phyloP scores from a whole-genome alignment of 2,113 vertebrate genomes.

The Dipodomys ordii region DNA sequence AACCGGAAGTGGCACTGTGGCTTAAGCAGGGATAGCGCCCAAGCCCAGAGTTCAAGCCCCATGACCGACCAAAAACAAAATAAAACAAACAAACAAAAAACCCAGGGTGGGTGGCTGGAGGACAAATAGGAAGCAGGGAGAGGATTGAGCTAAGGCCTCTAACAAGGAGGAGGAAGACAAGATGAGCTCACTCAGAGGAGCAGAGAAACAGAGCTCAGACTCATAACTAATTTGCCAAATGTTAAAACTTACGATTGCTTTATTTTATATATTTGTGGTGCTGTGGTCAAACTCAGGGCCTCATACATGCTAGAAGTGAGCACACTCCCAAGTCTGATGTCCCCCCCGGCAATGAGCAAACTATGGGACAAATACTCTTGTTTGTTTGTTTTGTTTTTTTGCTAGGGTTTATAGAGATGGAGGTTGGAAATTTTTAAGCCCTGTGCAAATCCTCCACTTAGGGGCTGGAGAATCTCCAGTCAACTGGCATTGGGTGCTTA shows the following conservation, averaged over 20 bases:
- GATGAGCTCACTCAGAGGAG: background rate
- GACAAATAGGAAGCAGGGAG: background rate
- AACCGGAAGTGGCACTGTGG: too few species aligned
- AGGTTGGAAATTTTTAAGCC: constrained; percentile 20
- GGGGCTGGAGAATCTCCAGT: background rate
- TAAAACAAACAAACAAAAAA: background rate
- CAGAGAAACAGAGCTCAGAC: background rate
- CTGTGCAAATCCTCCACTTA: background rate
- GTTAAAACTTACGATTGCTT: constrained; percentile 58
- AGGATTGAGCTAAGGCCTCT: background rate
- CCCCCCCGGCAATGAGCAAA: constrained; percentile 50
- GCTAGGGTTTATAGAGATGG: background rate
- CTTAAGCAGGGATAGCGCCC: too few species aligned
- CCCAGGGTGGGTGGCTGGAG: background rate
- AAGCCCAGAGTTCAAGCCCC: too few species aligned
- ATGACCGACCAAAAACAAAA: too few species aligned
- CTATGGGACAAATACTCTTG: constrained; percentile 50
- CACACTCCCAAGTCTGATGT: background rate
- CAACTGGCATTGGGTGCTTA: constrained; percentile 31
- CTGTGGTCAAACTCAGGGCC: too few species aligned
- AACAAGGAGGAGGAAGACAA: background rate
- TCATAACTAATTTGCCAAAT: constrained; percentile 49
- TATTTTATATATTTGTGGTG: constrained; percentile 51
- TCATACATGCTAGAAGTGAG: too few species aligned
- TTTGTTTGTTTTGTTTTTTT: constrained; percentile 14